A percentile compares a stretch with the other conserved stretches of the same genome.
These are phyloP conservation scores for Volucella bombylans DNA, from an alignment of 2,888 invertebrate genomes.

Conservation along the genomic window DNA sequence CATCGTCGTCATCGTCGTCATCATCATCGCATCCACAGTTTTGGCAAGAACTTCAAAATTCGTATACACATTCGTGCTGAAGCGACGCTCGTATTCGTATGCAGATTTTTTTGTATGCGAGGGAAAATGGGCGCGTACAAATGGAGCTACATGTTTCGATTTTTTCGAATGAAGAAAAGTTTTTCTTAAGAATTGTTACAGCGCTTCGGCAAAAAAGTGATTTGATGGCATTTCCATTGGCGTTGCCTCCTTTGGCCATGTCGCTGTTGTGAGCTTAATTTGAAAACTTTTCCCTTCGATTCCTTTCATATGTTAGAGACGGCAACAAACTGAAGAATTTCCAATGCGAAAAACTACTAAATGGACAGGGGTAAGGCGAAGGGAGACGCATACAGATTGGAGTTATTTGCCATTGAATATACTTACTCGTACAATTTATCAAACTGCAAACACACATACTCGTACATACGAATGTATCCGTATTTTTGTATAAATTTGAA, in stretches of 20 bases:
- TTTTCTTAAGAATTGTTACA: slow-evolving; percentile 65
- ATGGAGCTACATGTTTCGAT: slow-evolving; percentile 3
- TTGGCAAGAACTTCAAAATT: slow-evolving; percentile 47
- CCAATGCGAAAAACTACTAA: slow-evolving; percentile 48
- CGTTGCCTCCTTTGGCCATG: slow-evolving; percentile 43
- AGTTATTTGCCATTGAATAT: slow-evolving; percentile 42
- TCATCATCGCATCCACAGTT: slow-evolving; percentile 28
- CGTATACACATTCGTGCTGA: slow-evolving; percentile 14
- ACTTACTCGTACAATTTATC: not conserved
- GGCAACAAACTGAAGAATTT: slow-evolving; percentile 35
- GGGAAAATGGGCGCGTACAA: not conserved
- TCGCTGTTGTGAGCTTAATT: slow-evolving; percentile 58
- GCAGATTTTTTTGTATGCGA: slow-evolving; percentile 20
- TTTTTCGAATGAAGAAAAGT: slow-evolving; percentile 53
- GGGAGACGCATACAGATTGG: slow-evolving; percentile 25
- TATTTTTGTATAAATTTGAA: slow-evolving; percentile 29
- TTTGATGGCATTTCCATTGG: slow-evolving; percentile 62
- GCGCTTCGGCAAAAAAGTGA: slow-evolving; percentile 53
- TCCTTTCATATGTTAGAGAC: slow-evolving; percentile 58
- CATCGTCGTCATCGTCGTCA: slow-evolving; percentile 42
- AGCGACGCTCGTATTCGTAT: slow-evolving; percentile 7
- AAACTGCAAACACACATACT: no score
- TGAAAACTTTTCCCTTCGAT: slow-evolving; percentile 67
- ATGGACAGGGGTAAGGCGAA: slow-evolving; percentile 6
- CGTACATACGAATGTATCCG: slow-evolving; percentile 3